Evolutionary conservation across 2,113 vertebrate species (phyloP).

Genomic region (Vimba vimba): DNA sequence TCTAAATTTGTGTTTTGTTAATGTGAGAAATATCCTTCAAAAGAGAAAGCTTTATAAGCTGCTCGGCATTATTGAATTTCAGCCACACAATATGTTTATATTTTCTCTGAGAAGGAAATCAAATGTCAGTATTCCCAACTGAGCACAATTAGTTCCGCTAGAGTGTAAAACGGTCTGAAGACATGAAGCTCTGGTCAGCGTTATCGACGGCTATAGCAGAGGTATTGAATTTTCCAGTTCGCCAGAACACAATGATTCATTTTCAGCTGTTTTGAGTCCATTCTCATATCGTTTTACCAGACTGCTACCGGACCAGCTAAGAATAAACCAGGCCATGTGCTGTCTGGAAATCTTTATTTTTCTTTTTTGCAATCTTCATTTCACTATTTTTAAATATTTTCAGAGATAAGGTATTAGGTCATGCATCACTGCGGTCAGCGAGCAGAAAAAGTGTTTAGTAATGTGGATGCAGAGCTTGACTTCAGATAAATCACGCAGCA

Average conservation of each 20-base stretch:
- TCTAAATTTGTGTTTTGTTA: constrained; percentile 1
- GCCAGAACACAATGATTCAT: constrained; percentile 62
- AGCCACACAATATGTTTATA: constrained; percentile 58
- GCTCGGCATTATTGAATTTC: constrained; percentile 60
- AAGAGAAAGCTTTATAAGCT: constrained; percentile 19
- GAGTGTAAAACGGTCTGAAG: constrained; percentile 66
- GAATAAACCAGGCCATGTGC: constrained; percentile 9
- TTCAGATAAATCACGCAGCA: constrained; percentile 14
- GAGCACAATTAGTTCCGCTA: constrained; percentile 70
- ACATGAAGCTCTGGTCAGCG: constrained; percentile 68
- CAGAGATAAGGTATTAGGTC: not conserved
- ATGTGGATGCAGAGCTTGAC: not conserved
- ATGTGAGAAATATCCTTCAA: constrained; percentile 28
- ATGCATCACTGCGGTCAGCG: not conserved
- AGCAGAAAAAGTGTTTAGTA: not conserved
- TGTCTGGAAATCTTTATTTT: constrained; percentile 21
- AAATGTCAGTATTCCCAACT: constrained; percentile 71
- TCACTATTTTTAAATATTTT: constrained; percentile 14
- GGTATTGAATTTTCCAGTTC: constrained; percentile 76
- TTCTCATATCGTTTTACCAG: constrained; percentile 59
- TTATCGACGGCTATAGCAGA: constrained; percentile 71
- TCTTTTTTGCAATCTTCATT: not conserved
- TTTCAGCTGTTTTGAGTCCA: constrained; percentile 61
- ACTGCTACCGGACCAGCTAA: constrained; percentile 32
- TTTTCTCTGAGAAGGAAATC: constrained; percentile 62